A percentile compares a stretch with the other conserved stretches of the same genome.
These are phyloP conservation scores for Zophobas morio DNA, from an alignment of 1,140 invertebrate genomes.

Conservation along the genomic window DNA sequence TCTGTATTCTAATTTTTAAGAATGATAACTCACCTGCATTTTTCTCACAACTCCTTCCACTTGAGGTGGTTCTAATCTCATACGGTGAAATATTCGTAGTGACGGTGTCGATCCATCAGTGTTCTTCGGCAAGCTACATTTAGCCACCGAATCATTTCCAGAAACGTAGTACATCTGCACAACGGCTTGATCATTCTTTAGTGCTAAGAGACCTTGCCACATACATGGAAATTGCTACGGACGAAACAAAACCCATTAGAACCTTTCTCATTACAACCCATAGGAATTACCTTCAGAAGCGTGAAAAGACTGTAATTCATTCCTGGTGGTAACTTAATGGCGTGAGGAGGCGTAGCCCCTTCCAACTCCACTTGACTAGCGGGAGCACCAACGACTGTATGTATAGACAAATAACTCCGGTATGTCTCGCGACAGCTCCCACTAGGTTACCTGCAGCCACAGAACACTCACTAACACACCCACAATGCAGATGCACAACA, in stretches of 20 bases:
- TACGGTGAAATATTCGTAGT: conserved; percentile 94
- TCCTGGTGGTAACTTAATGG: conserved; percentile 81
- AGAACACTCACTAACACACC: too few species aligned
- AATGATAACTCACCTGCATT: conserved; percentile 86
- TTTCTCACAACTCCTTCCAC: conserved; percentile 95
- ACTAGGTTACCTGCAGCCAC: conserved; percentile 64
- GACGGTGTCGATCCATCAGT: conserved; percentile 86
- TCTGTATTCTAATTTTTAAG: too few species aligned
- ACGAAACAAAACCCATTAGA: conserved; percentile 54
- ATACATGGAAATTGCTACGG: conserved; percentile 90
- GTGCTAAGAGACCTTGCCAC: conserved; percentile 95
- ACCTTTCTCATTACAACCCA: background rate
- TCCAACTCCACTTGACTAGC: conserved; percentile 72
- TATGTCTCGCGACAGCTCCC: conserved; percentile 69
- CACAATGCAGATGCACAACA: too few species aligned
- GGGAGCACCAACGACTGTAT: conserved; percentile 64
- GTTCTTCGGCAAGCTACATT: conserved; percentile 85
- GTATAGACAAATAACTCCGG: conserved; percentile 62
- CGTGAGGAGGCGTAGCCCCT: conserved; percentile 79
- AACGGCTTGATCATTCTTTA: conserved; percentile 96
- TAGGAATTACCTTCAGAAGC: conserved; percentile 76
- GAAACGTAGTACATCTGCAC: conserved; percentile 99
- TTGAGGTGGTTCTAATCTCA: conserved; percentile 95
- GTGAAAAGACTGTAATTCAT: conserved; percentile 81
- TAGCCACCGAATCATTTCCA: conserved; percentile 90